A percentile compares a stretch with the other conserved stretches of the same genome.
phyloP scores from a whole-genome alignment of 2,888 invertebrate genomes.

The Caenorhabditis sinica region DNA sequence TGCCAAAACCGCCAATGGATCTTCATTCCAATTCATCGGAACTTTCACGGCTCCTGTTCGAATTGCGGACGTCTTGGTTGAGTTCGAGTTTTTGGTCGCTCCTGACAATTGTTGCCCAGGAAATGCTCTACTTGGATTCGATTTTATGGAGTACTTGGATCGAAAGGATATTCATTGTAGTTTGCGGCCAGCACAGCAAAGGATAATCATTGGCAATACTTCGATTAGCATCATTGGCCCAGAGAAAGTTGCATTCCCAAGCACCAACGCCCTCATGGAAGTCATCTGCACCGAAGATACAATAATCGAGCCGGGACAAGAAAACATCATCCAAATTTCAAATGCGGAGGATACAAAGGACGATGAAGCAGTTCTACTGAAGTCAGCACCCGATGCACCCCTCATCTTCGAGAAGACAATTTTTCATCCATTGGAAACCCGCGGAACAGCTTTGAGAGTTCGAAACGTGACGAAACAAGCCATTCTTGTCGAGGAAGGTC shows the following conservation, averaged over 20 bases:
- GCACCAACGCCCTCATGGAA: too few species aligned
- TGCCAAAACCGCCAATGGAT: conserved; percentile 6
- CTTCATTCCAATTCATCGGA: neutral
- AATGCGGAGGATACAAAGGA: too few species aligned
- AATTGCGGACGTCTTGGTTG: neutral
- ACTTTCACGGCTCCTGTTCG: neutral
- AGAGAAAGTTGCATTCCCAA: neutral
- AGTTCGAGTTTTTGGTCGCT: conserved; percentile 2
- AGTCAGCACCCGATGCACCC: too few species aligned
- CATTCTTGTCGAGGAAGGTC: too few species aligned
- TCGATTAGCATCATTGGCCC: neutral
- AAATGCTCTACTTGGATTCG: conserved; percentile 10
- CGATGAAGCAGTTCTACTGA: too few species aligned
- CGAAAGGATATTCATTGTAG: conserved; percentile 2
- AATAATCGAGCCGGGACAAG: too few species aligned
- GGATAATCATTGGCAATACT: conserved; percentile 1
- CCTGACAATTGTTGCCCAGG: conserved; percentile 14
- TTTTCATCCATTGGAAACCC: too few species aligned
- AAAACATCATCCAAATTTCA: too few species aligned
- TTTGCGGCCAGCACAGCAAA: conserved; percentile 1
- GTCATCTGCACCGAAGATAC: too few species aligned
- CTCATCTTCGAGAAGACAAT: too few species aligned
- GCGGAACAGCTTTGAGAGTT: too few species aligned
- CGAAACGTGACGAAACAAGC: too few species aligned
- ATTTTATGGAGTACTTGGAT: conserved; percentile 5